Percentiles rank a stretch among this genome's conserved stretches.
Conservation (phyloP, 2,888 invertebrate genomes). For the Heliconius ismenius region DNA sequence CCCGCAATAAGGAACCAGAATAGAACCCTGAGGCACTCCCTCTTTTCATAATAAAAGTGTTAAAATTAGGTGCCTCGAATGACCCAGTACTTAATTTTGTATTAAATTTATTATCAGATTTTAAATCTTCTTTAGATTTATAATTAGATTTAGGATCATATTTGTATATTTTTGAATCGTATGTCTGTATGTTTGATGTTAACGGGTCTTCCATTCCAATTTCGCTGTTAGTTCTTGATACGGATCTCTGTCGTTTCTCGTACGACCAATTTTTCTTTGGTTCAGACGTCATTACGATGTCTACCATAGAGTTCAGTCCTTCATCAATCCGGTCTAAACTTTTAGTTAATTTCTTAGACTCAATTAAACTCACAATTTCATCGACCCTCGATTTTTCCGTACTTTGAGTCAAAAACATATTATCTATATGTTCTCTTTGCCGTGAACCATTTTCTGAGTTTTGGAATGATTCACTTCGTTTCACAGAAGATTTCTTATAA, state of each 20-base stretch:
- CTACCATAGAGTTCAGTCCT: conserved; percentile 86
- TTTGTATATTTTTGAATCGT: conserved; percentile 57
- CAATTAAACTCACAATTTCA: conserved; percentile 80
- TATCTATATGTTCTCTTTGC: conserved; percentile 81
- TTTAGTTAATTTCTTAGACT: conserved; percentile 85
- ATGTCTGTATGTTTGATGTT: conserved; percentile 60
- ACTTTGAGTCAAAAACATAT: conserved; percentile 79
- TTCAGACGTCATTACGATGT: conserved; percentile 85
- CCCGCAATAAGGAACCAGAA: conserved; percentile 80
- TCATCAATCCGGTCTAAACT: conserved; percentile 90
- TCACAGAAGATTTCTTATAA: conserved; percentile 63
- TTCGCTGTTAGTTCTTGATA: conserved; percentile 52
- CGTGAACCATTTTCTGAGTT: conserved; percentile 72
- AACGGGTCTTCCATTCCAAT: conserved; percentile 59
- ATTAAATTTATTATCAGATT: conserved; percentile 46
- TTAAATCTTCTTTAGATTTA: conserved; percentile 62
- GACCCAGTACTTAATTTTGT: conserved; percentile 57
- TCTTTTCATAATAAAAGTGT: conserved; percentile 82
- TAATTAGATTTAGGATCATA: conserved; percentile 44
- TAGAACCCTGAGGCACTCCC: conserved; percentile 85
- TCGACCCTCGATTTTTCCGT: conserved; percentile 70
- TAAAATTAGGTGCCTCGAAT: conserved; percentile 69
- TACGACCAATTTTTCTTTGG: conserved; percentile 75
- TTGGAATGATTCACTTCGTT: conserved; percentile 78
- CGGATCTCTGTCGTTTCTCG: conserved; percentile 69